Conservation (phyloP, 2,797 vertebrate genomes). For the Tenualosa thibaudeaui region DNA sequence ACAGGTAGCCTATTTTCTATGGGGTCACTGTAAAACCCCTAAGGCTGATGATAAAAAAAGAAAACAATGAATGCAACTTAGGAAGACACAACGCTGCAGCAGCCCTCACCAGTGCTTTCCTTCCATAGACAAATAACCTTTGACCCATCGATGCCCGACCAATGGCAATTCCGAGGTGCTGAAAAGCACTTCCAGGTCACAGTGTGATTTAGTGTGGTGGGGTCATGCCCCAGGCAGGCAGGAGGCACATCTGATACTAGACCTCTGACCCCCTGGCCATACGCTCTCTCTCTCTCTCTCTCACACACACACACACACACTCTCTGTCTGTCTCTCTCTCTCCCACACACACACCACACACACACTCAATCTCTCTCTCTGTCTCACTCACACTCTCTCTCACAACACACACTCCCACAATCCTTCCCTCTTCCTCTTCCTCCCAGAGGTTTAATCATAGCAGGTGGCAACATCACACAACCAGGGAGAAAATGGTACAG, state of each 20-base stretch:
- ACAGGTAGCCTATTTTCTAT: neutral
- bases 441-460: neutral
- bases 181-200: conserved; percentile 37
- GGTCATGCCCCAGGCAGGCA: conserved; percentile 48
- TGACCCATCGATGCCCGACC: conserved; percentile 6
- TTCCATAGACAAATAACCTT: neutral
- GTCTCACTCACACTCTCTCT: neutral
- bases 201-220: conserved; percentile 46
- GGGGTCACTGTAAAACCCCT: neutral
- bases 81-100: neutral
- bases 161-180: conserved; percentile 14
- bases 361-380: neutral
- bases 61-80: neutral
- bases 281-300: neutral
- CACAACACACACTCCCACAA: neutral
- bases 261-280: neutral
- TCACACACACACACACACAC: neutral
- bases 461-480: neutral
- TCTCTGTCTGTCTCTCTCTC: neutral
- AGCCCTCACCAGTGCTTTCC: neutral
- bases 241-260: neutral
- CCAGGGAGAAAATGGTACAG: neutral
- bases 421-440: neutral
- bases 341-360: too few species aligned
- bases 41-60: neutral